Evolutionary conservation across 2,797 vertebrate species (phyloP).

Genomic region (Bradypodion pumilum): DNA sequence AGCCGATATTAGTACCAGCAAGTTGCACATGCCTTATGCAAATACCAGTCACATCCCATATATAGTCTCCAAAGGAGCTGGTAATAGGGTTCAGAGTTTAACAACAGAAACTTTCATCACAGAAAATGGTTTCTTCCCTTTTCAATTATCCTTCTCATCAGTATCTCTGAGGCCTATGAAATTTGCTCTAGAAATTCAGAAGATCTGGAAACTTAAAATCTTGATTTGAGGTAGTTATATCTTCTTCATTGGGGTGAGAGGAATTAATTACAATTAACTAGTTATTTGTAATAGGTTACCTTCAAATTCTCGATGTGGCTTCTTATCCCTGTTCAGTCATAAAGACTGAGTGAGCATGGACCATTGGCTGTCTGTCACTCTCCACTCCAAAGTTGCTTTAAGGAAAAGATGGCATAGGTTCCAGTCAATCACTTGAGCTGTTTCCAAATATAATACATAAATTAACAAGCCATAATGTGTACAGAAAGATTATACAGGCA

Average conservation of each 20-base stretch:
- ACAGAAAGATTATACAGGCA: neutral
- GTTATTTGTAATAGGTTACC: neutral
- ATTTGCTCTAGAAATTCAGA: neutral
- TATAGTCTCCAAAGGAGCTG: neutral
- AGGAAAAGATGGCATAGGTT: neutral
- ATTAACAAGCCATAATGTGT: neutral
- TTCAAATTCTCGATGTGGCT: neutral
- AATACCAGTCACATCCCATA: neutral
- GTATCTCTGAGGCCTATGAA: neutral
- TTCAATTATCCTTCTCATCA: neutral
- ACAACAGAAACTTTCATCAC: neutral
- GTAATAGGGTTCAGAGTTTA: neutral
- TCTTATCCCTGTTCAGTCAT: neutral
- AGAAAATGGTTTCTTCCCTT: neutral
- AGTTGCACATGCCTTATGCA: too few relatives aligned
- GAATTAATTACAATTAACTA: neutral
- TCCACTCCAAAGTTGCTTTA: neutral
- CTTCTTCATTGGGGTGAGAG: neutral
- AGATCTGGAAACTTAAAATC: neutral
- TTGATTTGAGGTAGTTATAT: neutral
- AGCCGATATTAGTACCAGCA: too few relatives aligned
- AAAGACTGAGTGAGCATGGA: neutral
- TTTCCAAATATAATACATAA: neutral
- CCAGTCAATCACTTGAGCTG: neutral
- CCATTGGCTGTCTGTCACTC: neutral